phyloP scores from a whole-genome alignment of 2,888 invertebrate genomes.

The Glyphotaelius pellucidus region DNA sequence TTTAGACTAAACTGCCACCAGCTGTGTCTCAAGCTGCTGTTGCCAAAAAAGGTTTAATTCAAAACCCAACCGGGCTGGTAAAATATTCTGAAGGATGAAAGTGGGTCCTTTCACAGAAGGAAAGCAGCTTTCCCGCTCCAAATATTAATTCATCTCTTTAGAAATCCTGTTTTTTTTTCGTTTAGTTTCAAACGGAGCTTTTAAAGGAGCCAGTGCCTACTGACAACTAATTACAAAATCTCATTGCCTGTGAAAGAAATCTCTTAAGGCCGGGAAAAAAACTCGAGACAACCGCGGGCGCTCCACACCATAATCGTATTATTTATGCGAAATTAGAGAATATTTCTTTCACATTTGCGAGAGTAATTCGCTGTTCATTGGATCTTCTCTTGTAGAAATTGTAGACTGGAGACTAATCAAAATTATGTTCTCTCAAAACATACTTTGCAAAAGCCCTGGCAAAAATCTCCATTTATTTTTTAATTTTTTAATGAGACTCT shows the following conservation, averaged over 20 bases:
- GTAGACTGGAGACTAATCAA: background rate
- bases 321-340: background rate
- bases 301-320: background rate
- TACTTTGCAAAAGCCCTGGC: background rate
- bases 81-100: background rate
- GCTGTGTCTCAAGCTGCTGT: background rate
- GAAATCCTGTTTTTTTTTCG: background rate
- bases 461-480: background rate
- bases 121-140: background rate
- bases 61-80: background rate
- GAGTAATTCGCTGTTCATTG: background rate
- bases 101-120: background rate
- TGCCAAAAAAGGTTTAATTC: background rate
- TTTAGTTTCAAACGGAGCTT: background rate
- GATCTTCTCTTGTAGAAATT: background rate
- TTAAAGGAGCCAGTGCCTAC: background rate
- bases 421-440: background rate
- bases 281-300: background rate
- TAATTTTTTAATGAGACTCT: background rate
- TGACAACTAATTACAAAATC: background rate
- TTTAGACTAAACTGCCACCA: background rate
- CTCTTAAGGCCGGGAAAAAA: background rate
- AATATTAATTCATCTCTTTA: background rate
- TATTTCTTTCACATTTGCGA: background rate
- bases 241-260: background rate